Percentiles rank a stretch among this genome's conserved stretches.
Evolutionary conservation across 1,140 invertebrate genomes (phyloP).

Genomic region (Lerema accius): DNA sequence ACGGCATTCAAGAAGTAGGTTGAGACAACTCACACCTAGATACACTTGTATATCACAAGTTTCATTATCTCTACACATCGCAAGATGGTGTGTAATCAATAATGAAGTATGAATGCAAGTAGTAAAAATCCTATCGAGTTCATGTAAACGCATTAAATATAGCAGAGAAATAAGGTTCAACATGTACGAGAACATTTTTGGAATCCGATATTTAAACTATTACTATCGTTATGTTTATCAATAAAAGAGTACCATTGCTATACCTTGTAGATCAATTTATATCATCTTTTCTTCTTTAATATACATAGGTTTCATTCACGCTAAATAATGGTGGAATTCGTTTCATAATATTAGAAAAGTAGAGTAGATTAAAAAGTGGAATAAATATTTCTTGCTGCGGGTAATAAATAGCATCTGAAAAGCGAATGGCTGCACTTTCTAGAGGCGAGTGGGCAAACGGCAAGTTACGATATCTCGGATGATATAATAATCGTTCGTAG

Average conservation of each 20-base stretch:
- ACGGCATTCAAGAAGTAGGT: slow-evolving; percentile 77
- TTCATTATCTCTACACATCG: slow-evolving; percentile 65
- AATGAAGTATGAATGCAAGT: slow-evolving; percentile 38
- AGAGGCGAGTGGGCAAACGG: slow-evolving; percentile 63
- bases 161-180: slow-evolving; percentile 3
- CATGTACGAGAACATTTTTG: slow-evolving; percentile 9
- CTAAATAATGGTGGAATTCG: slow-evolving; percentile 41
- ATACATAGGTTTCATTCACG: too few relatives aligned
- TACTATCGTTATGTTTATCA: background rate
- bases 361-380: slow-evolving; percentile 49
- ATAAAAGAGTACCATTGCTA: too few relatives aligned
- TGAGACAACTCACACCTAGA: slow-evolving; percentile 74
- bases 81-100: slow-evolving; percentile 50
- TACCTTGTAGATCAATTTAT: background rate
- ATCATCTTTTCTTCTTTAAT: too few relatives aligned
- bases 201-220: background rate
- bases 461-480: slow-evolving; percentile 76
- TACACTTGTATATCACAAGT: slow-evolving; percentile 76
- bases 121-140: slow-evolving; percentile 16
- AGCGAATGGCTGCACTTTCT: slow-evolving; percentile 75
- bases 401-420: slow-evolving; percentile 72
- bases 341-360: slow-evolving; percentile 42
- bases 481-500: slow-evolving; percentile 60
- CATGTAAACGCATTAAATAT: slow-evolving; percentile 1
- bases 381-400: slow-evolving; percentile 37